Percentiles rank a stretch among this genome's conserved stretches.
Conservation (phyloP, 2,888 invertebrate species). For the Lomographa bimaculata region DNA sequence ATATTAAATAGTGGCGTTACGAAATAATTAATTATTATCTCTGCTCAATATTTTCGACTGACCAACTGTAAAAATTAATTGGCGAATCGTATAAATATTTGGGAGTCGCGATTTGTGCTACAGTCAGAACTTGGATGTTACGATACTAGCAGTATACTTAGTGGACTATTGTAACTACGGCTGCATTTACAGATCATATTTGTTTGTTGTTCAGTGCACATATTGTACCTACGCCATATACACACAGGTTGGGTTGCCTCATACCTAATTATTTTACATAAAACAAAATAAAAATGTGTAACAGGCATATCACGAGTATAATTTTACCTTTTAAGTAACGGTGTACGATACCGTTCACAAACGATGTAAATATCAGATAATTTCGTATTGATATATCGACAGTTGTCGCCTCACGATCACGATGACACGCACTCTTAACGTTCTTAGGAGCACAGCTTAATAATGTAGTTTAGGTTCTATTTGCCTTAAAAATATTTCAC, state of each 20-base stretch:
- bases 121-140: slow-evolving; percentile 18
- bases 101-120: slow-evolving; percentile 25
- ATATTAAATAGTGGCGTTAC: slow-evolving; percentile 55
- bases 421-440: slow-evolving; percentile 21
- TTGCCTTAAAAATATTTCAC: slow-evolving; percentile 37
- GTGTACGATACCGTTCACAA: too few species aligned
- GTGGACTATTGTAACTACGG: too few species aligned
- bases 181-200: too few species aligned
- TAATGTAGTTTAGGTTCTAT: slow-evolving; percentile 37
- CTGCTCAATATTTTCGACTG: slow-evolving; percentile 82
- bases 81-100: slow-evolving; percentile 30
- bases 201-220: too few species aligned
- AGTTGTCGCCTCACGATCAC: slow-evolving; percentile 14
- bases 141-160: too few species aligned
- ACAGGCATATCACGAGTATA: slow-evolving; percentile 27
- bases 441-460: slow-evolving; percentile 30
- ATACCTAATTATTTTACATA: too few species aligned
- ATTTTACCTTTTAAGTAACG: too few species aligned
- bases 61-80: slow-evolving; percentile 74
- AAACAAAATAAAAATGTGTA: slow-evolving; percentile 8
- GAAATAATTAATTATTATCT: slow-evolving; percentile 45
- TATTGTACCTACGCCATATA: too few species aligned
- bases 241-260: too few species aligned
- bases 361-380: slow-evolving; percentile 13
- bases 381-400: too few species aligned